Evolutionary conservation across 2,113 vertebrate genomes (phyloP), one percentile per base, ranked within the genome.

Genomic region (Tinamus guttatus): DNA sequence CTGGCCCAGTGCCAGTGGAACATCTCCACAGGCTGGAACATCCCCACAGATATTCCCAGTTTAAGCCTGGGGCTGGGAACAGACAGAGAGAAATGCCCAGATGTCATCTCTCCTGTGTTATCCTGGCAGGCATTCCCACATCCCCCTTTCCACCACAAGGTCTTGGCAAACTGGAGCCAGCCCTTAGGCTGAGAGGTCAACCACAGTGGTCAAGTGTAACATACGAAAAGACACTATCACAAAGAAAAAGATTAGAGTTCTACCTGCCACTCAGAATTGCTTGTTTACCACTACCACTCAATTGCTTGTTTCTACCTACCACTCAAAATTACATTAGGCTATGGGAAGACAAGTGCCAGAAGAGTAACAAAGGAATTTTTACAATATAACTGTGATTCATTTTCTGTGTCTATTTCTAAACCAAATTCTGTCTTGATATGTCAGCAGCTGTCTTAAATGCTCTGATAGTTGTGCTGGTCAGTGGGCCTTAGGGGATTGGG

Each of bases 281-380:
- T 5, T 16, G 4, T 41, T 87, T 84, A 36, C n/a, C 24, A 43
- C 43, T 43, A 43, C 15, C 43, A 43, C 43, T 43, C 43, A 43
- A 17, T 43, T 43, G 5, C 43, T 43, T 43, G 43, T 43, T 6
- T 79, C 2, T 17, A 13, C 1, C 7, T 30, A 54, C 2, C 2
- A 24, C 15, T 75, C 38, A 28, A 8, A 28, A 59, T n/a, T 51
- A 1, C 12, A 17, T 10, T 59, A 63, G n/a, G 14, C 10, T 17
- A 51, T 0, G 1, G 41, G 6, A 80, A 11, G 13, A 64, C 19
- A 51, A 79, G 16, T 2, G 56, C 7, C 30, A 43, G 17, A 84
- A 41, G 5, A 67, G 1, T 14, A 68, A 56, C 13, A 54, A 32
- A 15, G 10, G 11, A 85, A 41, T 41, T 73, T 85, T 64, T 40